Evolutionary conservation across 35 echinoderm and acorn worm genomes (phyloP).

Genomic region (Hemicentrotus pulcherrimus): DNA sequence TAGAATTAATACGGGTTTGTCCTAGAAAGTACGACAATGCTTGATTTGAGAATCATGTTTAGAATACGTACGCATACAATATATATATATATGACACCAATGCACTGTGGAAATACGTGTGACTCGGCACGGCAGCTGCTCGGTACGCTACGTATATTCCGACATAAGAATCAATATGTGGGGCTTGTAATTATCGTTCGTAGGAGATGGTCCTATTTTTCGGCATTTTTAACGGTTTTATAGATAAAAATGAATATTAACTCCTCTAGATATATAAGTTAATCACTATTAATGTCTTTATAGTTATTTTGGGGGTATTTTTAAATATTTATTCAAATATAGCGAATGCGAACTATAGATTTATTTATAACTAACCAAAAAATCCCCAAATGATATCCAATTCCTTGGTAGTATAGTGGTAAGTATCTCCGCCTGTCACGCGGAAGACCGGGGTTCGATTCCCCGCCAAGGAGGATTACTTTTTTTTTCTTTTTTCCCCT

Average conservation of each 20-base stretch:
- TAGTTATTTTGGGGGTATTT: no score
- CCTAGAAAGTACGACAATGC: no score
- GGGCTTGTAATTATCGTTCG: neutral
- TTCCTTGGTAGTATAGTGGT: constrained; percentile 99
- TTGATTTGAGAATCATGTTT: no score
- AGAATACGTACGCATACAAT: no score
- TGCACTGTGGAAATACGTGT: no score
- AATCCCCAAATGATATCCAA: neutral
- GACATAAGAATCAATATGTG: neutral
- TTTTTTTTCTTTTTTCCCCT: neutral
- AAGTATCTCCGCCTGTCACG: constrained; percentile 99
- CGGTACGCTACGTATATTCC: neutral
- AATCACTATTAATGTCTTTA: no score
- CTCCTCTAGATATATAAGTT: no score
- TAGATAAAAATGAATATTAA: neutral
- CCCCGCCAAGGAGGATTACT: constrained; percentile 85
- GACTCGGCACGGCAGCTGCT: no score
- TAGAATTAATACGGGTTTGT: no score
- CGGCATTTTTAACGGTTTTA: neutral
- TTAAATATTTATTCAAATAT: no score
- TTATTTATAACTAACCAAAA: neutral
- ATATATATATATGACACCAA: no score
- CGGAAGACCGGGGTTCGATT: constrained; percentile 99
- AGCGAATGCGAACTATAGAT: no score
- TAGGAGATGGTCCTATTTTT: neutral